Conservation (phyloP, 2,113 vertebrate species). For the Anser cygnoides region DNA sequence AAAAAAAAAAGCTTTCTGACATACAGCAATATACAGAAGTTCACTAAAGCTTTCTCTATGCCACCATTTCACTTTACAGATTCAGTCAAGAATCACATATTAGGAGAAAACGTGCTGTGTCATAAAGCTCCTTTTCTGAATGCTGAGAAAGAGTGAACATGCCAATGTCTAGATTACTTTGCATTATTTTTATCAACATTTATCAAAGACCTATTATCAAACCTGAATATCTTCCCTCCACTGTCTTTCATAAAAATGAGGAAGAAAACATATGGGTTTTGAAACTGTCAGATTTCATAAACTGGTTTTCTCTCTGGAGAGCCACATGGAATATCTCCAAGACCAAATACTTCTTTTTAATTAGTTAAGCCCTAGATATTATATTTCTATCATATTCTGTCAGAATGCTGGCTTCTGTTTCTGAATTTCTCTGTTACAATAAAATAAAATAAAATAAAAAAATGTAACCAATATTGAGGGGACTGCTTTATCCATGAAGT, state of each 20-base stretch:
- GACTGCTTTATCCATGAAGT: neutral
- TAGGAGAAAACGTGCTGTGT: neutral
- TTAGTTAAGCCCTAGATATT: slow-evolving; percentile 15
- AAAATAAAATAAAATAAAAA: neutral
- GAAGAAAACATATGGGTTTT: neutral
- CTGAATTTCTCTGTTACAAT: neutral
- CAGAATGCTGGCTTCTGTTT: neutral
- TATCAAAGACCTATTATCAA: slow-evolving; percentile 2
- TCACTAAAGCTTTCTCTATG: neutral
- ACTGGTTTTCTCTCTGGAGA: slow-evolving; percentile 21
- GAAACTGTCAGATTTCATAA: slow-evolving; percentile 43
- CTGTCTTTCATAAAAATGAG: neutral
- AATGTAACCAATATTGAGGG: too few relatives aligned
- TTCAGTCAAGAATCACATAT: neutral
- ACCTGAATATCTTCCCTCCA: neutral
- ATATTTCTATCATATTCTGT: slow-evolving; percentile 33
- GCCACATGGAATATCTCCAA: slow-evolving; percentile 8
- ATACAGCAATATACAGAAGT: neutral
- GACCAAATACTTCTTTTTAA: slow-evolving; percentile 30
- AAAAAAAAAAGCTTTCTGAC: neutral
- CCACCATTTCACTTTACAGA: neutral
- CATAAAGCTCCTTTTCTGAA: neutral
- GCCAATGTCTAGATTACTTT: neutral
- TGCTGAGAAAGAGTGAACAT: neutral
- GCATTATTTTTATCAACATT: slow-evolving; percentile 5